phyloP scores from a whole-genome alignment of 1,140 invertebrate genomes.

The Papilio polytes region DNA sequence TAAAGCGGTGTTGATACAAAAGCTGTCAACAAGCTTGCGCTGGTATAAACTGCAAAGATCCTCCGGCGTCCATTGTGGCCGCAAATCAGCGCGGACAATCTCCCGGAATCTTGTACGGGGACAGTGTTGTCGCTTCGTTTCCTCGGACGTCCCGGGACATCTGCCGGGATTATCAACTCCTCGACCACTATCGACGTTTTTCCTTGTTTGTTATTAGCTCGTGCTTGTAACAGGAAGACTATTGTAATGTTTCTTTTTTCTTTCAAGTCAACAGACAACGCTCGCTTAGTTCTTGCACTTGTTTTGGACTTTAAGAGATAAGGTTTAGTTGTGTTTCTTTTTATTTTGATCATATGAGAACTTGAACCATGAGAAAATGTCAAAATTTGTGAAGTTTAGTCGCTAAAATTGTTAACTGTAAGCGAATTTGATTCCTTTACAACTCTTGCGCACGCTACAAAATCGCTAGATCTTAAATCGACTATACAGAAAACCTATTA shows the following conservation, averaged over 20 bases:
- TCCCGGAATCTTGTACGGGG: slow-evolving; percentile 50
- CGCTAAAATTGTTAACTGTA: neutral
- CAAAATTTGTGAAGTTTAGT: neutral
- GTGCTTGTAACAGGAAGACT: slow-evolving; percentile 40
- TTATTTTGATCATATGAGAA: neutral
- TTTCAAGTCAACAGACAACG: slow-evolving; percentile 17
- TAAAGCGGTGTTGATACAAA: slow-evolving; percentile 60
- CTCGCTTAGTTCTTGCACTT: neutral
- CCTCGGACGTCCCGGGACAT: slow-evolving; percentile 62
- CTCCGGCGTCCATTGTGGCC: slow-evolving; percentile 61
- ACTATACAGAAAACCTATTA: neutral
- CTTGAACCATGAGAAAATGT: neutral
- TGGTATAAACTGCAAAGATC: slow-evolving; percentile 60
- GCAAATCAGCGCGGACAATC: slow-evolving; percentile 70
- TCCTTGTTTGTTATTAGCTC: slow-evolving; percentile 57
- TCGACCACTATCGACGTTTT: slow-evolving; percentile 57
- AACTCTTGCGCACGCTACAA: neutral
- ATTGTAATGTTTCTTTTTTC: slow-evolving; percentile 30
- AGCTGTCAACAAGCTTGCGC: slow-evolving; percentile 60
- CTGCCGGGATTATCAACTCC: slow-evolving; percentile 73
- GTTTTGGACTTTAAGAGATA: slow-evolving; percentile 11
- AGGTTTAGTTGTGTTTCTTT: neutral
- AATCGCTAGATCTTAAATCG: neutral
- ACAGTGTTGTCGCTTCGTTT: slow-evolving; percentile 56
- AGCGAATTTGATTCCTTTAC: neutral